Evolutionary conservation across 2,888 invertebrate genomes (phyloP), one percentile per base, ranked within the genome.

Genomic region (Rhopalosiphum nymphaeae): DNA sequence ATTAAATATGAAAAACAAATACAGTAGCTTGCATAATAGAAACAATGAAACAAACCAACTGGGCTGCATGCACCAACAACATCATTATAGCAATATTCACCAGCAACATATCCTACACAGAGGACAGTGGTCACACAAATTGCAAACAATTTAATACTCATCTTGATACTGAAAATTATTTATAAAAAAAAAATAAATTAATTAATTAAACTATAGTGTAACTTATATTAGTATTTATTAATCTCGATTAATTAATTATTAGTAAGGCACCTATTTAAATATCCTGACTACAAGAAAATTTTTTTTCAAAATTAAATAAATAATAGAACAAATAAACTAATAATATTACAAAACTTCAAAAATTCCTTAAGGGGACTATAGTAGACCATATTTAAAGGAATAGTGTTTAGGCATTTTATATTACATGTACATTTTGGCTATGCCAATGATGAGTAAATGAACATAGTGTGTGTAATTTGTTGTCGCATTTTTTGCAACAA

Each of bases 21-120:
- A 89, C 1, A n/a, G 5, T n/a, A 44, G 44, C 1, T 67, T 61
- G 42, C 4, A 89, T n/a, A 53, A 92, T 53, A 36, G 11, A 84
- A 86, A 89, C 29, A n/a, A 44, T 13, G 0, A 21, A 29, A 90
- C 94, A 89, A 56, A 95, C 95, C 95, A 26, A 88, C 93, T 91
- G 97, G 96, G 13, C 96, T 96, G 95, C 97, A 97, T 95, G 97
- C 97, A 91, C 96, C 96, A 53, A 97, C 96, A 0, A 97, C 97
- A 95, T 97, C 96, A 57, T 96, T 96, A 95, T 97, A 97, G 96
- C 98, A 98, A 93, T 96, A 96, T 94, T 97, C 97, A 5, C 96
- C 96, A 16, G 96, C 96, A 29, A 89, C 94, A 29, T 86, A 94
- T 29, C 42, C 36, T 4, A 85, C 85, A 67, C 89, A 85, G 57